Conservation (phyloP, 2,797 vertebrate species). For the Spheniscus humboldti region DNA sequence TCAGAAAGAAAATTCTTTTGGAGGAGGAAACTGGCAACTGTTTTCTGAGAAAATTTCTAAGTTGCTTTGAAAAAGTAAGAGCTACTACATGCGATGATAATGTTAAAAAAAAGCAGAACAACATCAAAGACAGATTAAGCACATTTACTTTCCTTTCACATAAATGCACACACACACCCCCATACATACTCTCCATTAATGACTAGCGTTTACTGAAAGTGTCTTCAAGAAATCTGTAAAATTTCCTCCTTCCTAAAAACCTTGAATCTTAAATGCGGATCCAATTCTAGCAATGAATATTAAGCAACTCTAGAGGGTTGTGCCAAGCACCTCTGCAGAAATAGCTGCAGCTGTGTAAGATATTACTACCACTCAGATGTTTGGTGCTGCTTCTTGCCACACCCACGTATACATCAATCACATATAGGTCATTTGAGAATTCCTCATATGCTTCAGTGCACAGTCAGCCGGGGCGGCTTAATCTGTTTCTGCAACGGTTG, state of each 20-base stretch:
- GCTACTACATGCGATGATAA: neutral
- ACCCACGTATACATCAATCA: neutral
- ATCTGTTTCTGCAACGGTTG: neutral
- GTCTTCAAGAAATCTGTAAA: neutral
- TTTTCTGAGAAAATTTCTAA: neutral
- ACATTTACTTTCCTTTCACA: neutral
- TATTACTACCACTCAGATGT: neutral
- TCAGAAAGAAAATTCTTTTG: neutral
- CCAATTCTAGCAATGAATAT: neutral
- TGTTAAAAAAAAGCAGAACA: neutral
- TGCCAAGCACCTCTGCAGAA: neutral
- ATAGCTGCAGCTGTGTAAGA: neutral
- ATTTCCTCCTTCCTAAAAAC: neutral
- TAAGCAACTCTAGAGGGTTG: neutral
- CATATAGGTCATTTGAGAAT: neutral
- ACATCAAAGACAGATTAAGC: neutral
- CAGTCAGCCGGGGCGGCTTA: neutral
- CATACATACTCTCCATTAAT: neutral
- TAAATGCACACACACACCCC: neutral
- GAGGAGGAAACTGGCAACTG: neutral
- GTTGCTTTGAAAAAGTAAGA: neutral
- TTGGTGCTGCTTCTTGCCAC: neutral
- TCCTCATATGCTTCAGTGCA: neutral
- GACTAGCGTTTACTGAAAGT: neutral
- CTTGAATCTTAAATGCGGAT: neutral